phyloP scores from a whole-genome alignment of 2,797 vertebrate species.

The Betta splendens region DNA sequence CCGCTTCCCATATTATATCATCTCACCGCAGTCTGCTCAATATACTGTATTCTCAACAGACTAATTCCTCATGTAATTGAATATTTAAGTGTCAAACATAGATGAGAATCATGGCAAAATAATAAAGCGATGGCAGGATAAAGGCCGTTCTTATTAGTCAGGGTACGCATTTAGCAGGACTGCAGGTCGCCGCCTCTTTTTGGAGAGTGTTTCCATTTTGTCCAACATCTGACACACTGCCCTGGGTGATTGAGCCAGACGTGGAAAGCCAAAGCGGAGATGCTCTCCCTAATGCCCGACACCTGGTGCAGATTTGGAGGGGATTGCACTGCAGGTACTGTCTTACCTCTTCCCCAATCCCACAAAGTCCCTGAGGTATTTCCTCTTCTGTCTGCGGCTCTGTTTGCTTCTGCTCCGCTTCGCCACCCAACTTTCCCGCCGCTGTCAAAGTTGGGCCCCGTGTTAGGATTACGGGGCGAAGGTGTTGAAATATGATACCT shows the following conservation, averaged over 20 bases:
- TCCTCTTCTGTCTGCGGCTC: slow-evolving; percentile 60
- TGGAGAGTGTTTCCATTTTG: slow-evolving; percentile 62
- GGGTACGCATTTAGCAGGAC: slow-evolving; percentile 23
- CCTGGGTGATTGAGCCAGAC: slow-evolving; percentile 74
- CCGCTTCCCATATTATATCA: slow-evolving; percentile 52
- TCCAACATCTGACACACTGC: slow-evolving; percentile 72
- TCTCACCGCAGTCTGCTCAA: slow-evolving; percentile 40
- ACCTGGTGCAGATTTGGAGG: slow-evolving; percentile 80
- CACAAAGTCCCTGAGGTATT: slow-evolving; percentile 79
- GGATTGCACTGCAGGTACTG: slow-evolving; percentile 76
- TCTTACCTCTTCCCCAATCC: slow-evolving; percentile 72
- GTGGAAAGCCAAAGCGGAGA: slow-evolving; percentile 71
- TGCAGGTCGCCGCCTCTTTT: slow-evolving; percentile 28
- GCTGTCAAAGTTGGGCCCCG: slow-evolving; percentile 35
- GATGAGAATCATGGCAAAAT: slow-evolving; percentile 56
- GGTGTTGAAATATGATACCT: slow-evolving; percentile 47
- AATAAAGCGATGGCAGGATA: slow-evolving; percentile 51
- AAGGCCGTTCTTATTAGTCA: slow-evolving; percentile 42
- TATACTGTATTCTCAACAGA: slow-evolving; percentile 49
- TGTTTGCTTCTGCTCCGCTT: slow-evolving; percentile 67
- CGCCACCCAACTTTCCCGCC: slow-evolving; percentile 66
- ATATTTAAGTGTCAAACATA: slow-evolving; percentile 69
- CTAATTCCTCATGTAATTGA: slow-evolving; percentile 66
- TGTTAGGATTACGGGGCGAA: slow-evolving; percentile 56
- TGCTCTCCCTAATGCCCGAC: slow-evolving; percentile 76